A percentile compares a stretch with the other conserved stretches of the same genome.
phyloP scores from a whole-genome alignment of 2,113 vertebrate genomes.

The Tonatia bakeri region DNA sequence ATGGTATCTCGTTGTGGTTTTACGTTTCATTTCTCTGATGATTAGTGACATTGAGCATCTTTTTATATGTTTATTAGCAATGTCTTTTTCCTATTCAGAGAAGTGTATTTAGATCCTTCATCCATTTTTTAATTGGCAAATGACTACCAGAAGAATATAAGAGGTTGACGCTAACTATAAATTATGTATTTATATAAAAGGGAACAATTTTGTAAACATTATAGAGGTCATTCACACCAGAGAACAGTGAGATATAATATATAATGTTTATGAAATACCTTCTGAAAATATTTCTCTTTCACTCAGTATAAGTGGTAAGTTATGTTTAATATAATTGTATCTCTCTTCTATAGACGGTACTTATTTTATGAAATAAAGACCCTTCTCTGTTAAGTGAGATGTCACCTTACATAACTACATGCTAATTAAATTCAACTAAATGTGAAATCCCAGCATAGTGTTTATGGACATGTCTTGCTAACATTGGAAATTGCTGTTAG shows the following conservation, averaged over 20 bases:
- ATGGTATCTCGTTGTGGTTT: too few relatives aligned
- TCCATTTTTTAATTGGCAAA: not conserved
- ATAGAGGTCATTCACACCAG: not conserved
- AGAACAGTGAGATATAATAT: not conserved
- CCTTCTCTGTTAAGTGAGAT: not conserved
- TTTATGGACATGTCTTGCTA: not conserved
- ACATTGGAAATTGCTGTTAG: not conserved
- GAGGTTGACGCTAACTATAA: not conserved
- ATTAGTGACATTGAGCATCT: too few relatives aligned
- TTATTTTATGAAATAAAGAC: not conserved
- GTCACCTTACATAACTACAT: not conserved
- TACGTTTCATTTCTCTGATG: too few relatives aligned
- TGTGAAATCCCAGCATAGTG: not conserved
- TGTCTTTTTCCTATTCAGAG: too few relatives aligned
- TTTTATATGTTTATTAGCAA: too few relatives aligned
- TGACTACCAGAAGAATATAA: not conserved
- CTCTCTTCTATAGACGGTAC: not conserved
- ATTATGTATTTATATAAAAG: not conserved
- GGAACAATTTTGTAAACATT: not conserved
- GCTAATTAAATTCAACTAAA: conserved; percentile 18
- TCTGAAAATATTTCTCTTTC: not conserved
- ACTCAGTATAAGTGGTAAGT: not conserved
- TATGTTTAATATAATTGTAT: not conserved
- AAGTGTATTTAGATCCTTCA: too few relatives aligned
- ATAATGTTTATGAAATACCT: not conserved